A percentile compares a stretch with the other conserved stretches of the same genome.
Evolutionary conservation across 2,113 vertebrate species (phyloP).

Genomic region (Ameiurus melas): DNA sequence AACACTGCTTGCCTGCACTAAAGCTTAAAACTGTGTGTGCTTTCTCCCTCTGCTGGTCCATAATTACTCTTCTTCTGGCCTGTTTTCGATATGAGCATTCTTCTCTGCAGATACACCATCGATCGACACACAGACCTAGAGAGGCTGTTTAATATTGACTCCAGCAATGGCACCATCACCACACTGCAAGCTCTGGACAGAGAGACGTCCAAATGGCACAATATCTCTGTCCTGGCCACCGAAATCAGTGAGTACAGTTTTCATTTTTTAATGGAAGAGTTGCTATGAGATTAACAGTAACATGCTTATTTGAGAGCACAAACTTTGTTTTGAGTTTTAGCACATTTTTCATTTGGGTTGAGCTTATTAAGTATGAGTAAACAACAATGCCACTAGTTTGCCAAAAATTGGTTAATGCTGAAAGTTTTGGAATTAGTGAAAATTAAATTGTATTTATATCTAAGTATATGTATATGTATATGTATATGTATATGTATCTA

Average conservation of each 20-base stretch:
- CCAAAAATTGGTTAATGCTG: not conserved
- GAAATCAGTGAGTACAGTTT: constrained; percentile 84
- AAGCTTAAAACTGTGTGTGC: constrained; percentile 22
- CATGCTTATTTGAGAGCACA: not conserved
- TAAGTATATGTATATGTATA: too few species aligned
- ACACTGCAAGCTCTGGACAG: constrained; percentile 88
- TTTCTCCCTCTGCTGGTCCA: constrained; percentile 8
- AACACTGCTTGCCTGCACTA: constrained; percentile 29
- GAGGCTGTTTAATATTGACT: constrained; percentile 87
- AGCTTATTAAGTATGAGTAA: not conserved
- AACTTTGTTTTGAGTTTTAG: constrained; percentile 5
- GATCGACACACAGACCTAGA: constrained; percentile 93
- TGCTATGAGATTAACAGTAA: constrained; percentile 10
- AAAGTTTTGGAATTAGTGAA: not conserved
- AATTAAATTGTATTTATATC: too few species aligned
- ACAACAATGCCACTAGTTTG: not conserved
- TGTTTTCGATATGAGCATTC: constrained; percentile 44
- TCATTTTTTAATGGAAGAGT: not conserved
- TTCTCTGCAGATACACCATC: constrained; percentile 85
- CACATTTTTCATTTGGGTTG: constrained; percentile 5
- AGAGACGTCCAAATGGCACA: constrained; percentile 92
- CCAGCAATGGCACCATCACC: constrained; percentile 91
- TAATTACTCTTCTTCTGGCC: constrained; percentile 37
- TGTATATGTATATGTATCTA: too few species aligned
- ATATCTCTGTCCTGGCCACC: constrained; percentile 89